Base-by-base conservation (phyloP, 2,888 invertebrate genomes). In the Rotaria macrura region DNA sequence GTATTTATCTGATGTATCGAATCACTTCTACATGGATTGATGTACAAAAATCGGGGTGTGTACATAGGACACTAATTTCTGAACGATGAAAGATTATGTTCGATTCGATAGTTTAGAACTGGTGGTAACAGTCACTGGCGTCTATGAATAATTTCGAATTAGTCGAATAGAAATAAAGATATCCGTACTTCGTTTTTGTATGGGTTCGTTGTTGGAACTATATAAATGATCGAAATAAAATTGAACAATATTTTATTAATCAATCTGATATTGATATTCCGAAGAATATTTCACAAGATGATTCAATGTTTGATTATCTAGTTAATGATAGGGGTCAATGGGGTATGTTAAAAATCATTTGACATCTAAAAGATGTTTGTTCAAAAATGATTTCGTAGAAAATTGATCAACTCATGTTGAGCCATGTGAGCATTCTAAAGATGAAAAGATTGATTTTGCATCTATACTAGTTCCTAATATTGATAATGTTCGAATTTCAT, bases 401-500 rank as follows among this genome's bases (percentile, higher is more conserved):
- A 95, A 95, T 90, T 96, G 95, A 95, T 92, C 92, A 87, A 93
- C 94, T 85, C 92, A 95, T 89, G 6, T 87, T 88, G 38, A 90
- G 90, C 85, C 85, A 85, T 94, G 94, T 89, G 89, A 93, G 47
- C 95, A 95, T 90, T 95, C 95, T 0, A 87, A 92, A 0, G 94
- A 95, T 89, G 92, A 92, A 84, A 90, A 95, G 74, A 93, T 95
- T 9, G 94, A 95, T 89, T 96, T 94, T 90, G 92, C 94, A 9
- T 93, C 93, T 14, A 95, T 96, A 89, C 91, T 96, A 85, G 95
- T 96, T 1, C 95, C 95, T 0, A 96, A 96, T 90, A 93, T 96
- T 2, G 95, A 96, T 90, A 96, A 96, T 90, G 94, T 95, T 0
- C 93, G 96, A 87, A 94, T 95, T 9, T 93, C 93, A n/a, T 96